Conservation (phyloP, 2,888 invertebrate species). For the Loripinus fragilis region DNA sequence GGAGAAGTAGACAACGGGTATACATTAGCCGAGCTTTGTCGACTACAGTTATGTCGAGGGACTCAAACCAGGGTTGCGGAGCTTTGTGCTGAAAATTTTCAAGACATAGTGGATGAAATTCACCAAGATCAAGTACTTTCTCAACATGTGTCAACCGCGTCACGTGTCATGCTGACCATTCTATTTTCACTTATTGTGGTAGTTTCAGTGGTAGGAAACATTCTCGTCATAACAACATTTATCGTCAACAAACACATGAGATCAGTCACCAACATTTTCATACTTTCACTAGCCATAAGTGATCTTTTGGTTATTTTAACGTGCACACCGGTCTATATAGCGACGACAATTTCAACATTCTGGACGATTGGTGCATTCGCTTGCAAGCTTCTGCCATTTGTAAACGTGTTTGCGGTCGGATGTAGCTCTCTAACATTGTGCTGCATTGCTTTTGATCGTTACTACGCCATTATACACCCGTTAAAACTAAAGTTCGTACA, state of each 20-base stretch:
- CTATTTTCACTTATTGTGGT: slow-evolving; percentile 58
- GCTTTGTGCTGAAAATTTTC: slow-evolving; percentile 18
- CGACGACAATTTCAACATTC: slow-evolving; percentile 41
- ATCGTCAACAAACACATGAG: slow-evolving; percentile 68
- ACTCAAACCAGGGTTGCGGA: not conserved
- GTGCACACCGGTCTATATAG: slow-evolving; percentile 67
- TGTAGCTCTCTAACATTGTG: slow-evolving; percentile 71
- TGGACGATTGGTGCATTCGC: slow-evolving; percentile 67
- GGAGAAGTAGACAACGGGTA: not conserved
- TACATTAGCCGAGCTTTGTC: not conserved
- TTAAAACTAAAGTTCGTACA: slow-evolving; percentile 65
- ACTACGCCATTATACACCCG: slow-evolving; percentile 72
- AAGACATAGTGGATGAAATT: slow-evolving; percentile 24
- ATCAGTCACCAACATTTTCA: slow-evolving; percentile 71
- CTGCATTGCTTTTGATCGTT: slow-evolving; percentile 73
- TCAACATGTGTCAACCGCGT: slow-evolving; percentile 34
- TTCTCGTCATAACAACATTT: slow-evolving; percentile 67
- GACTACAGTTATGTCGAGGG: not conserved
- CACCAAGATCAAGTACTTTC: slow-evolving; percentile 25
- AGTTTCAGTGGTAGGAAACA: slow-evolving; percentile 65
- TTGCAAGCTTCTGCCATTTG: slow-evolving; percentile 68
- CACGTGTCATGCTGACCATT: slow-evolving; percentile 52
- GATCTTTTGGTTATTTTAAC: slow-evolving; percentile 67
- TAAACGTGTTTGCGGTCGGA: slow-evolving; percentile 63
- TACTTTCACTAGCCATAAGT: slow-evolving; percentile 70